phyloP scores from a whole-genome alignment of 2,888 invertebrate species.

The Germaria angustata region DNA sequence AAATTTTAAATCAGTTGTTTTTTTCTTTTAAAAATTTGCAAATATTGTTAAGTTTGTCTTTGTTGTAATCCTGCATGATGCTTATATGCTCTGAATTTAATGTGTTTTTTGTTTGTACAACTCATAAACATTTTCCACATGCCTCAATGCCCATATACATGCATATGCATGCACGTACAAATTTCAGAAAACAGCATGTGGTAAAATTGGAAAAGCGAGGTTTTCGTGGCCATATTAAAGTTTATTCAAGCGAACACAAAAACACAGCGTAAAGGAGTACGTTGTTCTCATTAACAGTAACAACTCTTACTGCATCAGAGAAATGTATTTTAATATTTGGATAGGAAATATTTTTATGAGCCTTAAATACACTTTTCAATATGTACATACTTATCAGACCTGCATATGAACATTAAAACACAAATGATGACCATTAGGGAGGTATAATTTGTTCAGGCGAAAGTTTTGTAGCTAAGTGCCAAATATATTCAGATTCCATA shows the following conservation, averaged over 20 bases:
- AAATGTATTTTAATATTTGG: not conserved
- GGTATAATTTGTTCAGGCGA: not conserved
- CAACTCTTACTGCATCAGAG: constrained; percentile 1
- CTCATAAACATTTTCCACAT: not conserved
- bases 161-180: constrained; percentile 2
- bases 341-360: not conserved
- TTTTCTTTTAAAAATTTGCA: not conserved
- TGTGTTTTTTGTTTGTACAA: not conserved
- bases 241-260: not conserved
- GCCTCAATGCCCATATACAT: not conserved
- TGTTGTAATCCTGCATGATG: not conserved
- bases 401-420: not conserved
- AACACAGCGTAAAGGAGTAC: not conserved
- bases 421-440: not conserved
- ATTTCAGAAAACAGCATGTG: constrained; percentile 15
- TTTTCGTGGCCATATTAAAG: constrained; percentile 3
- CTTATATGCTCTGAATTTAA: not conserved
- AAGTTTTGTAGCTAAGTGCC: not conserved
- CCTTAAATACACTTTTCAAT: not conserved
- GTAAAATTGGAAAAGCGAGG: constrained; percentile 6
- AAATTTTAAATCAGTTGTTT: not conserved
- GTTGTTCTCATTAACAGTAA: constrained; percentile 11
- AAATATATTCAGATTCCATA: no score
- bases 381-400: not conserved
- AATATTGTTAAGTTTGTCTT: not conserved